Conservation (phyloP, 1,140 invertebrate species). For the Drosophila repleta region DNA sequence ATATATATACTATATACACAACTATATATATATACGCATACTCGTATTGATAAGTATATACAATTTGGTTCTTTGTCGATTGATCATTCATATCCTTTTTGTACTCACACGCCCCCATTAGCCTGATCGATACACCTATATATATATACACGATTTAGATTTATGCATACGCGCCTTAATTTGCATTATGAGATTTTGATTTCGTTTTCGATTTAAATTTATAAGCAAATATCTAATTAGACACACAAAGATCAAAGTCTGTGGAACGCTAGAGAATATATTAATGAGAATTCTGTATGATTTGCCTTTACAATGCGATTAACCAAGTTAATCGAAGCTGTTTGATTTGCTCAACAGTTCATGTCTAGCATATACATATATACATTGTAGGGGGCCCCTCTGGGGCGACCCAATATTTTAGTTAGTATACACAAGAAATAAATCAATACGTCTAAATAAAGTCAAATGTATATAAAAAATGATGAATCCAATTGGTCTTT, state of each 20-base stretch:
- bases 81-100: slow-evolving; percentile 18
- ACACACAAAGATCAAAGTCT: slow-evolving; percentile 46
- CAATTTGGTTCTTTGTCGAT: slow-evolving; percentile 30
- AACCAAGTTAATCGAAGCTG: slow-evolving; percentile 77
- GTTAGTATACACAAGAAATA: slow-evolving; percentile 38
- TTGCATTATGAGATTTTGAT: slow-evolving; percentile 56
- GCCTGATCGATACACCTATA: slow-evolving; percentile 8
- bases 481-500: neutral
- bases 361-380: slow-evolving; percentile 55
- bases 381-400: slow-evolving; percentile 22
- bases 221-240: slow-evolving; percentile 28
- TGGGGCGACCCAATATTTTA: slow-evolving; percentile 19
- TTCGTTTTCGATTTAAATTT: no score
- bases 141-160: slow-evolving; percentile 20
- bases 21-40: slow-evolving; percentile 40
- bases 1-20: slow-evolving; percentile 43
- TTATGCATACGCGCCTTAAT: slow-evolving; percentile 53
- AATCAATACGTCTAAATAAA: slow-evolving; percentile 63
- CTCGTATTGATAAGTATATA: slow-evolving; percentile 63
- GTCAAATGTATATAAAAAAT: slow-evolving; percentile 69
- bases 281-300: slow-evolving; percentile 59
- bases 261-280: slow-evolving; percentile 25
- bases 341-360: slow-evolving; percentile 76
- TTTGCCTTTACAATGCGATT: slow-evolving; percentile 74
- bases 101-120: slow-evolving; percentile 19